These are phyloP conservation scores for Diabrotica undecimpunctata DNA, from an alignment of 1,140 invertebrate species.

Conservation along the genomic window DNA sequence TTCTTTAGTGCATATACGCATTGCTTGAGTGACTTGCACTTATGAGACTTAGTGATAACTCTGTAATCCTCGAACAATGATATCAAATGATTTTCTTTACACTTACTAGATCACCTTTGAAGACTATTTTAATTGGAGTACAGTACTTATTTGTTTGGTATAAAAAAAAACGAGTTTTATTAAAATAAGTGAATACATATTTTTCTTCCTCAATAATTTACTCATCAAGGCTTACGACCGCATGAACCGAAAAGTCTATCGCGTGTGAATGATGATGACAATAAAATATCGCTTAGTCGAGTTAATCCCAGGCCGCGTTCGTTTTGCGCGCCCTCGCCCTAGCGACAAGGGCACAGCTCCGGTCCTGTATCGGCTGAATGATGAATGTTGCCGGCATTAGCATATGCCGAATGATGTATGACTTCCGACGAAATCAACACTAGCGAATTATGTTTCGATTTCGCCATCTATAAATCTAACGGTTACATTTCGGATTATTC, in stretches of 20 bases:
- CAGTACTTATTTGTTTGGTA: no score
- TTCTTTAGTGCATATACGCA: no score
- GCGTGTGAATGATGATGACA: constrained; percentile 36
- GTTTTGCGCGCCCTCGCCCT: background rate
- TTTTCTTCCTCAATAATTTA: constrained; percentile 18
- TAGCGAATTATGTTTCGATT: constrained; percentile 41
- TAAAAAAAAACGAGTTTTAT: no score
- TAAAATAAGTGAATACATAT: background rate
- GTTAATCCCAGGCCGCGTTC: constrained; percentile 32
- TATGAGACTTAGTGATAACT: no score
- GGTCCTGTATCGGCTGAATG: constrained; percentile 35
- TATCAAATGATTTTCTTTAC: no score
- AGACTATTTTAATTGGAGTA: no score
- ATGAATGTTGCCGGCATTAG: constrained; percentile 42
- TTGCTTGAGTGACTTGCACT: no score
- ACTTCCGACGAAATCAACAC: constrained; percentile 40
- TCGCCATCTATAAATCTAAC: constrained; percentile 41
- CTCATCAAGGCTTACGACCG: constrained; percentile 22
- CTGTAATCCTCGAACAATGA: no score
- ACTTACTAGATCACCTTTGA: no score
- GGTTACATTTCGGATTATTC: constrained; percentile 34
- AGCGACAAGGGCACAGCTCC: background rate
- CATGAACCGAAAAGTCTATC: constrained; percentile 33
- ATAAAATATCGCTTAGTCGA: constrained; percentile 39
- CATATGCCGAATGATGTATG: constrained; percentile 44